Evolutionary conservation across 2,797 vertebrate genomes (phyloP).

Genomic region (Cyclopterus lumpus): DNA sequence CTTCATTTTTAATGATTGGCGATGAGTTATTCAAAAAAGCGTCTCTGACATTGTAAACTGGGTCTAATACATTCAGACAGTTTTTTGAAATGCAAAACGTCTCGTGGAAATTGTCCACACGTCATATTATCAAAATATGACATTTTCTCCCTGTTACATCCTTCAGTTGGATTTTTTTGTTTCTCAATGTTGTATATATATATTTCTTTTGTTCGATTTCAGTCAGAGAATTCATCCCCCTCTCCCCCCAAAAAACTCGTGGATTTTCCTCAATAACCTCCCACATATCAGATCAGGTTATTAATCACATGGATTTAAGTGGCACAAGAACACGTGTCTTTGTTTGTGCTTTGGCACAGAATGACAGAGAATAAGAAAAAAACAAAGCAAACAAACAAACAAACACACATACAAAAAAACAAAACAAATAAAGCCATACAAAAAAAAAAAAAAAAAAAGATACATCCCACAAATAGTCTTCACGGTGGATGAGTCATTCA

Average conservation of each 20-base stretch:
- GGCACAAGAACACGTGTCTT: constrained; percentile 77
- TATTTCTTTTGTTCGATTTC: constrained; percentile 29
- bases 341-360: constrained; percentile 85
- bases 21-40: neutral
- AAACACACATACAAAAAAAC: constrained; percentile 62
- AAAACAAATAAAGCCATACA: constrained; percentile 70
- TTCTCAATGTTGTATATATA: constrained; percentile 38
- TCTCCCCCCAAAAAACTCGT: too few species aligned
- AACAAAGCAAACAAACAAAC: constrained; percentile 58
- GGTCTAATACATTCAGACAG: constrained; percentile 36
- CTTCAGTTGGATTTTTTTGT: constrained; percentile 69
- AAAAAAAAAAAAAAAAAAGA: constrained; percentile 41
- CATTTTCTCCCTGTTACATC: constrained; percentile 12
- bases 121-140: neutral
- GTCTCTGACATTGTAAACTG: constrained; percentile 11
- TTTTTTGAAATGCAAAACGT: constrained; percentile 28
- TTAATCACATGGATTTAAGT: constrained; percentile 76
- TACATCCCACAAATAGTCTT: constrained; percentile 78
- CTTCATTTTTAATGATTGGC: constrained; percentile 14
- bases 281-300: constrained; percentile 56
- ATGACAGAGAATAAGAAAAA: constrained; percentile 59
- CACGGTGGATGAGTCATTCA: constrained; percentile 69
- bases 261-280: constrained; percentile 19
- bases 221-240: constrained; percentile 49
- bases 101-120: neutral